Conservation (phyloP, 2,113 vertebrate species). For the Charina bottae region DNA sequence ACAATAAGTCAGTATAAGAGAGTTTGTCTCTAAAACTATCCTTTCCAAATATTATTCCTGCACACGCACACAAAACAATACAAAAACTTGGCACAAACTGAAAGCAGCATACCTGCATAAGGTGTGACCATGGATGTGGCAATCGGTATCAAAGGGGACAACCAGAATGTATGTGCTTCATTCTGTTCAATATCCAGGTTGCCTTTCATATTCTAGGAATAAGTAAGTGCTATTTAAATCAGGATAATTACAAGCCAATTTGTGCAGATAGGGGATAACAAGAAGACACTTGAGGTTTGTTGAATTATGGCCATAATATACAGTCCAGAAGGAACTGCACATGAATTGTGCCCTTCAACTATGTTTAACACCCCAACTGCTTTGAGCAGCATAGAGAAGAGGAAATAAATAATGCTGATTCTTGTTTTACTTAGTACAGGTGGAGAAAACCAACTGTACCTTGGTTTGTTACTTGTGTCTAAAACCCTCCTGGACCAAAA, state of each 20-base stretch:
- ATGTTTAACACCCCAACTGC: neutral
- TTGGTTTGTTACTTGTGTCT: neutral
- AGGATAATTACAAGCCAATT: neutral
- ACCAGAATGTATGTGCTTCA: neutral
- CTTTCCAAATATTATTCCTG: constrained; percentile 14
- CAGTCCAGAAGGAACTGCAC: neutral
- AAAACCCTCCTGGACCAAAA: neutral
- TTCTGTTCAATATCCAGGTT: neutral
- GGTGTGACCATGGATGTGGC: constrained; percentile 19
- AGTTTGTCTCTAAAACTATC: neutral
- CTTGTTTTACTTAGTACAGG: neutral
- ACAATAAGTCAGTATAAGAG: neutral
- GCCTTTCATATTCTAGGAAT: constrained; percentile 14
- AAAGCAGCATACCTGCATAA: constrained; percentile 23
- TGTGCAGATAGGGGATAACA: neutral
- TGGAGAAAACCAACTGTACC: neutral
- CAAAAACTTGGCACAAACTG: constrained; percentile 28
- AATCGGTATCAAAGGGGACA: neutral
- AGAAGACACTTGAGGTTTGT: neutral
- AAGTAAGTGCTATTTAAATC: neutral
- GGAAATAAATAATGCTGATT: neutral
- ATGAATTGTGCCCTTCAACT: neutral
- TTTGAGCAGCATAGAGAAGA: neutral
- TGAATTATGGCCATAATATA: neutral
- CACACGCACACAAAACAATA: neutral